Evolutionary conservation across 1,140 invertebrate species (phyloP), one percentile per base, ranked within the genome.

Genomic region (Aradophagus sp.): DNA sequence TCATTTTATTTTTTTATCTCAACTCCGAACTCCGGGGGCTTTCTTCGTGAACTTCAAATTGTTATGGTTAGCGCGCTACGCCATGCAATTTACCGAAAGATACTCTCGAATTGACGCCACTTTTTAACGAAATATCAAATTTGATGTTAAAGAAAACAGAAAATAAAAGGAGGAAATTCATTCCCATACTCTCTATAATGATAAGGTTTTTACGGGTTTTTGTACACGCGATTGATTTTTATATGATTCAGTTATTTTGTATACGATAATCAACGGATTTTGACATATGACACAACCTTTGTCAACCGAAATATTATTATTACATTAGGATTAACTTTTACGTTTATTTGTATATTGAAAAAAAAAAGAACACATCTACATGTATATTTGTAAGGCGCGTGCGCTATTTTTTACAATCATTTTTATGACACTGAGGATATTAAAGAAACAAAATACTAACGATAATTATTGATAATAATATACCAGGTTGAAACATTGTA

Each of bases 321-420:
- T 50, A 59, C 48, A 53, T 58, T 65, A 42, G 42, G 48, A 52
- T 66, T 65, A 66, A n/a, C n/a, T 56, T 65, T 61, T 66, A 44
- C 58, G 55, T 63, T 67, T 52, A 58, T 73, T 73, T 67, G 70
- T 73, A 73, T 53, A 63, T 73, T 73, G 44, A 62, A 36, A 67
- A 59, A 55, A n/a, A n/a, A n/a, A n/a, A n/a, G n/a, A n/a, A n/a
- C n/a, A 58, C 34, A 38, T 63, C 61, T 50, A 52, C 15, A 52
- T 67, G 69, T 73, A 67, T 62, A 67, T 73, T 73, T 62, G 41
- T 73, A 72, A 59, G 13, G 53, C 39, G 53, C 45, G 45, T 42
- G 56, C 56, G 62, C 41, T 6, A 42, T 34, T 62, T 62, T 70
- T 70, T 70, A 63, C 50, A 23, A 70, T 70, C 52, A 58, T 56